phyloP scores from a whole-genome alignment of 1,140 invertebrate genomes.

The Wiebesia pumilae region DNA sequence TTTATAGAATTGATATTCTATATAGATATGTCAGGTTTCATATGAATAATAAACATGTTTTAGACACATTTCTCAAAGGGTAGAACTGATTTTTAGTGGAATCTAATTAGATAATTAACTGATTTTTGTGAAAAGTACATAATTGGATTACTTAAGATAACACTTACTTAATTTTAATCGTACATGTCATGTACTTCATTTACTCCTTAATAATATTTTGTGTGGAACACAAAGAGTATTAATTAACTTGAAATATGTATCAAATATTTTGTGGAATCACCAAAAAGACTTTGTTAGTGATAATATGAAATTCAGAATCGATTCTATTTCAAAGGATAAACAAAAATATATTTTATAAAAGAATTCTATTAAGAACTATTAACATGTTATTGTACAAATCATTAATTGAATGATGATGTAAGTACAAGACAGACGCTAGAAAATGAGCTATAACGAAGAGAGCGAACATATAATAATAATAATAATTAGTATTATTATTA shows the following conservation, averaged over 20 bases:
- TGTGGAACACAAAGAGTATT: neutral
- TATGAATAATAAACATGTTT: neutral
- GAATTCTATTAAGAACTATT: no score
- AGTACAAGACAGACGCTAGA: neutral
- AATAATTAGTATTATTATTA: conserved; percentile 55
- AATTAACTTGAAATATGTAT: neutral
- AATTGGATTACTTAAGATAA: neutral
- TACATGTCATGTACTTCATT: neutral
- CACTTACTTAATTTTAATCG: neutral
- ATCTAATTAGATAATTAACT: neutral
- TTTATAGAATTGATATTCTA: neutral
- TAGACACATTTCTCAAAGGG: neutral
- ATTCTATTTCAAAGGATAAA: neutral
- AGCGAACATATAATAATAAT: conserved; percentile 65
- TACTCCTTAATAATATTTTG: neutral
- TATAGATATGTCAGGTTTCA: neutral
- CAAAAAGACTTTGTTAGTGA: neutral
- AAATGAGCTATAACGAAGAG: conserved; percentile 45
- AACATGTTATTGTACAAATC: no score
- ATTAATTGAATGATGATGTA: neutral
- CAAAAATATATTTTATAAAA: neutral
- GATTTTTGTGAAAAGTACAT: neutral
- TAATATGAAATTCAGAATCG: neutral
- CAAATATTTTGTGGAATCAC: neutral
- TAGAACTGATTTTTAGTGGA: neutral